These are phyloP conservation scores for Cisticola juncidis DNA, from an alignment of 2,113 vertebrate species.

Conservation along the genomic window DNA sequence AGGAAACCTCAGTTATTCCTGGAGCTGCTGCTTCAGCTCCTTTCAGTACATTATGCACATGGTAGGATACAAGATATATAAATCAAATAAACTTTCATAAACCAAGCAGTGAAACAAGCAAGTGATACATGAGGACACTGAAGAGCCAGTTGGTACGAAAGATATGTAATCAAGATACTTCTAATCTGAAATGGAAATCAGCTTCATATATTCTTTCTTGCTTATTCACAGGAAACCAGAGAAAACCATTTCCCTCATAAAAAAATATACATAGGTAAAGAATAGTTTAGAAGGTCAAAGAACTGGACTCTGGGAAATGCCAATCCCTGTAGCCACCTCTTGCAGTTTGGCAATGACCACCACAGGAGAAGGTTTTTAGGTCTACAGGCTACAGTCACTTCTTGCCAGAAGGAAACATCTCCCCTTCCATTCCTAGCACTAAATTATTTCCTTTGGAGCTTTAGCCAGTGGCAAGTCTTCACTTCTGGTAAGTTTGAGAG, in stretches of 20 bases:
- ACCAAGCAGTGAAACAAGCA: background rate
- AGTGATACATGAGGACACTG: background rate
- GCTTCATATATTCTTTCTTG: background rate
- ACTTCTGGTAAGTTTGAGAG: background rate
- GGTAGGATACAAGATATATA: background rate
- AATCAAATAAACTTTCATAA: background rate
- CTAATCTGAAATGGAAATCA: background rate
- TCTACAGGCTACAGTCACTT: background rate
- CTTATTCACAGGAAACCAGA: background rate
- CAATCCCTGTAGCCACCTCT: background rate
- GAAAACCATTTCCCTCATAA: background rate
- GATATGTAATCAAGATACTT: background rate
- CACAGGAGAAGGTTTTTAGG: background rate
- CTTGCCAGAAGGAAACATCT: fast-evolving
- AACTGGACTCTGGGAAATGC: background rate
- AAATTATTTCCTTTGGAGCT: background rate
- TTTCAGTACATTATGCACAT: background rate
- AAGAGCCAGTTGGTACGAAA: background rate
- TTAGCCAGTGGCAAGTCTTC: background rate
- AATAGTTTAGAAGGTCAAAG: background rate
- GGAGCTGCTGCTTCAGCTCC: background rate
- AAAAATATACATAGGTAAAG: background rate
- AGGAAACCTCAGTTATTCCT: background rate
- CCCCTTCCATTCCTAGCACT: background rate
- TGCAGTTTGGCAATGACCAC: background rate